Conservation (phyloP, 2,888 invertebrate genomes). For the Xestia xanthographa region DNA sequence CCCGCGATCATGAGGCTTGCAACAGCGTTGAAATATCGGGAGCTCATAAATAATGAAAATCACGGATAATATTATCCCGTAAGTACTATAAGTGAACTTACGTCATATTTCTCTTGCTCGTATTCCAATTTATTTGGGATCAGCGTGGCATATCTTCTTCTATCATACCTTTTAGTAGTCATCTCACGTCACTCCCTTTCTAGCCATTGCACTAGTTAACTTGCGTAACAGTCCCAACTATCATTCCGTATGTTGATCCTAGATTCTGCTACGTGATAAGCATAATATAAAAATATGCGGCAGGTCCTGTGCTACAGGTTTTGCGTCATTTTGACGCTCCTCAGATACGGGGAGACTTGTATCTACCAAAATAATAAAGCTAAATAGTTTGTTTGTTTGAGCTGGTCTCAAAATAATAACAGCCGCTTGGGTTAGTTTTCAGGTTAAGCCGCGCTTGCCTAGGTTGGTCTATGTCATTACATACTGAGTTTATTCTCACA, state of each 20-base stretch:
- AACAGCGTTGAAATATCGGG: no score
- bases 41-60: no score
- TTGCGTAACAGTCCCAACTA: background rate
- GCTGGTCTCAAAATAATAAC: background rate
- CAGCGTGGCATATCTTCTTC: background rate
- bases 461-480: background rate
- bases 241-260: slow-evolving; percentile 22
- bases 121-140: background rate
- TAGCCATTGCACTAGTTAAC: background rate
- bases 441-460: background rate
- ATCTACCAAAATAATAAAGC: background rate
- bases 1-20: no score
- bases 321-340: slow-evolving; percentile 52
- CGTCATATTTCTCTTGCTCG: background rate
- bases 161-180: background rate
- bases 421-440: background rate
- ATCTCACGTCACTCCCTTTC: background rate
- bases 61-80: no score
- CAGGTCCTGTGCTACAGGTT: slow-evolving; percentile 52
- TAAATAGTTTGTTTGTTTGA: background rate
- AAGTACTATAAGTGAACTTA: background rate
- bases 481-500: no score
- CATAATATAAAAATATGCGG: slow-evolving; percentile 69
- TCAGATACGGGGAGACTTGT: background rate
- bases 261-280: slow-evolving; percentile 70